A percentile compares a stretch with the other conserved stretches of the same genome.
phyloP scores from a whole-genome alignment of 1,140 invertebrate species.

The Nixonia krombeini region DNA sequence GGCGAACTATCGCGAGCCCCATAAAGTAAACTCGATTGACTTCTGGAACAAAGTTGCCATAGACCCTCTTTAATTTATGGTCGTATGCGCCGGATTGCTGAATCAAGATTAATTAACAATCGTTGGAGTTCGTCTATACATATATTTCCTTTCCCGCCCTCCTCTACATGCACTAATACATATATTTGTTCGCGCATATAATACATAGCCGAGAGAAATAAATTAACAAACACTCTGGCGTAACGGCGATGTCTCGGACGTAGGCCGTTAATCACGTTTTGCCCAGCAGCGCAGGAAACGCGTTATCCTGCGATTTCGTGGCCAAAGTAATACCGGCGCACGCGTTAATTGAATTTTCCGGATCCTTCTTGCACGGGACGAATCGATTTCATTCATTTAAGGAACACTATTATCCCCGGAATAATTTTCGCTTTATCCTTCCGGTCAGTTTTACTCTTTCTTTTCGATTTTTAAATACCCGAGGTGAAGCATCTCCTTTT shows the following conservation, averaged over 20 bases:
- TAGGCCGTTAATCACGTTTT: slow-evolving; percentile 43
- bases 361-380: neutral
- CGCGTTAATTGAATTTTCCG: slow-evolving; percentile 30
- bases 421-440: too few species aligned
- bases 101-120: slow-evolving; percentile 44
- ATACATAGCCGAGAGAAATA: slow-evolving; percentile 31
- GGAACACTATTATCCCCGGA: too few species aligned
- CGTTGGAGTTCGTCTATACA: slow-evolving; percentile 29
- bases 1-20: slow-evolving; percentile 9
- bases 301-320: slow-evolving; percentile 24
- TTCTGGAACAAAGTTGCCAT: slow-evolving; percentile 31
- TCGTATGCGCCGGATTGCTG: slow-evolving; percentile 18
- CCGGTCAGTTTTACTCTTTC: too few species aligned
- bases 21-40: slow-evolving; percentile 26
- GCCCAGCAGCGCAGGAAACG: slow-evolving; percentile 20
- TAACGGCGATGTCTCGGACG: slow-evolving; percentile 28
- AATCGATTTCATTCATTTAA: too few species aligned
- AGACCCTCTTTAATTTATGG: slow-evolving; percentile 23
- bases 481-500: too few species aligned
- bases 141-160: slow-evolving; percentile 20
- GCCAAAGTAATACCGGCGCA: slow-evolving; percentile 23
- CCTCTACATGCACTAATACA: slow-evolving; percentile 9
- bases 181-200: slow-evolving; percentile 4
- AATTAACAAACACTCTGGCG: slow-evolving; percentile 38
- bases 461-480: too few species aligned